Conservation (phyloP, 2,888 invertebrate genomes). For the Stratiomys singularior region DNA sequence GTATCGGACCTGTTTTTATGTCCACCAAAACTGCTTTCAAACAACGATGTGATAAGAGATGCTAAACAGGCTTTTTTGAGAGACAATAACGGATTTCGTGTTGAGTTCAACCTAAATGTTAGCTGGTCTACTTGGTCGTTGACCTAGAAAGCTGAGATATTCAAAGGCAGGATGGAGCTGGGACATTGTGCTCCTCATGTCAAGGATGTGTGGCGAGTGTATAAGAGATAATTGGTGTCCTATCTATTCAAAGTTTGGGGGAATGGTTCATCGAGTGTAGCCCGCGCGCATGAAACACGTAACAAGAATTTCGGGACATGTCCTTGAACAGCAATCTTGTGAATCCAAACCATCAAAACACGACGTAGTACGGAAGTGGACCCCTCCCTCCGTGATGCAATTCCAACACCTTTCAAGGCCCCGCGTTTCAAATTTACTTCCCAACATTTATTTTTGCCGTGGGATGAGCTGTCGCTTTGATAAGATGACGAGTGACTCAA, state of each 20-base stretch:
- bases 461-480: not conserved
- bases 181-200: not conserved
- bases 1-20: not conserved
- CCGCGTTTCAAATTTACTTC: not conserved
- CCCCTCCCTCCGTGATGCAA: conserved; percentile 25
- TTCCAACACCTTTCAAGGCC: not conserved
- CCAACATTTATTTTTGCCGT: no score
- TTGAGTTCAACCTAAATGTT: no score
- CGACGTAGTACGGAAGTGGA: conserved; percentile 23
- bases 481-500: not conserved
- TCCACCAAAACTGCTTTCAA: not conserved
- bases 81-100: no score
- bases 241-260: not conserved
- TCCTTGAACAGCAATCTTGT: conserved; percentile 24
- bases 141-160: conserved; percentile 1
- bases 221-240: not conserved
- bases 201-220: not conserved
- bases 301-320: conserved; percentile 1
- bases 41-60: not conserved
- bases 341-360: not conserved
- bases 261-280: not conserved
- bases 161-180: not conserved
- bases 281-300: not conserved
- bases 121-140: not conserved
- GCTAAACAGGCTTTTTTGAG: no score